Evolutionary conservation across 1,140 invertebrate genomes (phyloP).

Genomic region (Aphis gossypii): DNA sequence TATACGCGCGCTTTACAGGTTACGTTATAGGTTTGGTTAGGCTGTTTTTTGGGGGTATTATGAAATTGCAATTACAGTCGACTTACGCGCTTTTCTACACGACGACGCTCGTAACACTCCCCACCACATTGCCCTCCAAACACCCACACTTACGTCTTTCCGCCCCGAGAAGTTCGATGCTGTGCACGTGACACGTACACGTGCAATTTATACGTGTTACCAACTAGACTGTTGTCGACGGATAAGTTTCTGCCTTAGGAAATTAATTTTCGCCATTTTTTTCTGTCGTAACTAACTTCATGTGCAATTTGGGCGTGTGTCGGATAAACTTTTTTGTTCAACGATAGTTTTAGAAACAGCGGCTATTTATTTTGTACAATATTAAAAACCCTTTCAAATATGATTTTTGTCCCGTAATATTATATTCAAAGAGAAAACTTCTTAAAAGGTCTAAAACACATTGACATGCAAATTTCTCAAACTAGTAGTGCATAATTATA

Average conservation of each 20-base stretch:
- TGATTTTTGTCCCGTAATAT: not conserved
- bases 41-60: slow-evolving; percentile 19
- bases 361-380: slow-evolving; percentile 16
- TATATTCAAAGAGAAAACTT: slow-evolving; percentile 30
- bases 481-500: not conserved
- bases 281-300: slow-evolving; percentile 36
- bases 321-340: slow-evolving; percentile 42
- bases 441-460: not conserved
- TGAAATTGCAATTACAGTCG: slow-evolving; percentile 53
- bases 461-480: not conserved
- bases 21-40: not conserved
- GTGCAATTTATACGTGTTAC: slow-evolving; percentile 55
- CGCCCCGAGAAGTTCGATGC: slow-evolving; percentile 30
- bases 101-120: not conserved
- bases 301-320: slow-evolving; percentile 8
- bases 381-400: slow-evolving; percentile 38
- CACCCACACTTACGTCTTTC: not conserved
- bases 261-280: slow-evolving; percentile 54
- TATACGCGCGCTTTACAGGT: not conserved
- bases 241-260: slow-evolving; percentile 41
- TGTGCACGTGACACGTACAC: slow-evolving; percentile 55
- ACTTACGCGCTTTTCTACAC: slow-evolving; percentile 31
- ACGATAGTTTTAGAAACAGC: not conserved
- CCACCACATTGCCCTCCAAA: not conserved
- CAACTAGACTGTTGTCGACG: slow-evolving; percentile 47